Percentiles rank a stretch among this genome's conserved stretches.
phyloP scores from a whole-genome alignment of 2,888 invertebrate genomes.

The Leucophenga maculata region DNA sequence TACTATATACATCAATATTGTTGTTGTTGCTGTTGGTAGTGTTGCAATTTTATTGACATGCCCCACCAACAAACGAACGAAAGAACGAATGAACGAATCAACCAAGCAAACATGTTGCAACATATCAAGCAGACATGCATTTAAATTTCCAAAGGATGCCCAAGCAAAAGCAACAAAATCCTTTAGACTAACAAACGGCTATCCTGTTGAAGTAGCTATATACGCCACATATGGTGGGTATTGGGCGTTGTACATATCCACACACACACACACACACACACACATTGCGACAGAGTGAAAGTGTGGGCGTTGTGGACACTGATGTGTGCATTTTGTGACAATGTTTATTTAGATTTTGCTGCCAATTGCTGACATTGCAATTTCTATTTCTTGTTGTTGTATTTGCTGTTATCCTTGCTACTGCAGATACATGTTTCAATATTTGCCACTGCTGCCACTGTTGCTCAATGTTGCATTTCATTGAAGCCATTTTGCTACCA shows the following conservation, averaged over 20 bases:
- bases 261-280: slow-evolving; percentile 32
- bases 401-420: slow-evolving; percentile 36
- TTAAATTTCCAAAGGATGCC: slow-evolving; percentile 50
- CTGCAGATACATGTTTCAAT: slow-evolving; percentile 46
- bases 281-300: not conserved
- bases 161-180: slow-evolving; percentile 38
- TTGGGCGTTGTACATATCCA: too few relatives aligned
- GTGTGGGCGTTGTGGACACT: not conserved
- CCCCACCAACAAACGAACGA: not conserved
- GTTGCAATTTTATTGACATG: slow-evolving; percentile 21
- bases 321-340: slow-evolving; percentile 59
- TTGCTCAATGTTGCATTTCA: slow-evolving; percentile 59
- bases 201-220: not conserved
- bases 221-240: too few relatives aligned
- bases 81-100: not conserved
- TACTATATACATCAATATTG: not conserved
- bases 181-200: not conserved
- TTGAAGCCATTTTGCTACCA: slow-evolving; percentile 40
- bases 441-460: slow-evolving; percentile 46
- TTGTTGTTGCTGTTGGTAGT: not conserved
- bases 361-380: slow-evolving; percentile 68
- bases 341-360: slow-evolving; percentile 68
- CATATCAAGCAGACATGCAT: not conserved
- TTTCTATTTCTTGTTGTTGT: slow-evolving; percentile 51
- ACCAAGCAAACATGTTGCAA: not conserved